These are phyloP conservation scores for Datnioides undecimradiatus DNA, from an alignment of 2,113 vertebrate species.

Conservation along the genomic window DNA sequence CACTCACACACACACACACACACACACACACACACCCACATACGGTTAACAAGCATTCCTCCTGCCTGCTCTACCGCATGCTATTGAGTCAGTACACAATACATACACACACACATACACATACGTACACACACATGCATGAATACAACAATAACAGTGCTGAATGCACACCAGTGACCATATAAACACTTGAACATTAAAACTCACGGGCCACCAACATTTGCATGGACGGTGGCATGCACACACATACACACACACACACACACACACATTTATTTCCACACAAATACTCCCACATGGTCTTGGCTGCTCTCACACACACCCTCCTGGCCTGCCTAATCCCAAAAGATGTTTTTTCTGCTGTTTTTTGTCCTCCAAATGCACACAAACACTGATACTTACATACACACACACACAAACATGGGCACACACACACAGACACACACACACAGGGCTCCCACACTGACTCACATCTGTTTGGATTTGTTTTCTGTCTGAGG, in stretches of 20 bases:
- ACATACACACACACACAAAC: not conserved
- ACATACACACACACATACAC: constrained; percentile 16
- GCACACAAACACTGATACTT: constrained; percentile 14
- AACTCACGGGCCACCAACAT: constrained; percentile 37
- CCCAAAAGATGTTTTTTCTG: constrained; percentile 40
- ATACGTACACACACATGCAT: constrained; percentile 26
- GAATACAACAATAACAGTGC: constrained; percentile 44
- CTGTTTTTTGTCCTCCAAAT: constrained; percentile 12
- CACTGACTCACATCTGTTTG: constrained; percentile 68
- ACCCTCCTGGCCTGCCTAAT: constrained; percentile 33
- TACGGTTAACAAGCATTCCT: constrained; percentile 52
- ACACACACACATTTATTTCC: constrained; percentile 39
- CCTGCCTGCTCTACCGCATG: constrained; percentile 44
- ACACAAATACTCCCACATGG: constrained; percentile 60
- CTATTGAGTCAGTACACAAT: constrained; percentile 27
- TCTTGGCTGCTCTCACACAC: constrained; percentile 9
- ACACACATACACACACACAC: constrained; percentile 30
- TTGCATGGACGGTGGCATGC: constrained; percentile 47
- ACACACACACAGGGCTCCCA: constrained; percentile 50
- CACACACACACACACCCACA: not conserved
- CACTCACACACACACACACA: not conserved
- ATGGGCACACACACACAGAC: constrained; percentile 16
- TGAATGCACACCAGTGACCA: constrained; percentile 40
- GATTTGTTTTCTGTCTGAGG: constrained; percentile 68
- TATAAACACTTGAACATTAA: constrained; percentile 56